These are phyloP conservation scores for Seira ritae DNA, from an alignment of 2,888 invertebrate genomes.

Conservation along the genomic window DNA sequence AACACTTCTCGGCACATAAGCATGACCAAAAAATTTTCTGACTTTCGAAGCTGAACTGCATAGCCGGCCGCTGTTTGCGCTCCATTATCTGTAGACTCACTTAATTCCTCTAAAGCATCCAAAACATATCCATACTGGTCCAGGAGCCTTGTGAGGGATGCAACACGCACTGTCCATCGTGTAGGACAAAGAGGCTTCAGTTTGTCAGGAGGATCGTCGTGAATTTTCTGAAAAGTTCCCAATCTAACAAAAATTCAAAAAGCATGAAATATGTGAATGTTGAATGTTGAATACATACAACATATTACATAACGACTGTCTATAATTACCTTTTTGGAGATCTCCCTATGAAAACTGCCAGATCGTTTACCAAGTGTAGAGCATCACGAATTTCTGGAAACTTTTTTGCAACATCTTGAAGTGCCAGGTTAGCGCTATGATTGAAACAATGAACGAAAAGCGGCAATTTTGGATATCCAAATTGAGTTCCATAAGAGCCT, in stretches of 20 bases:
- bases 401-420: background rate
- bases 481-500: background rate
- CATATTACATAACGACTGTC: background rate
- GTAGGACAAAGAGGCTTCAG: slow-evolving; percentile 2
- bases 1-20: background rate
- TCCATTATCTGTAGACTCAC: background rate
- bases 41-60: too few species aligned
- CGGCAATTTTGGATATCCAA: background rate
- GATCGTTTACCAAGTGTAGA: background rate
- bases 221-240: background rate
- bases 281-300: background rate
- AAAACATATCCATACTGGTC: background rate
- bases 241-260: background rate
- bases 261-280: background rate
- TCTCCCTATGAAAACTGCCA: background rate
- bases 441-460: background rate
- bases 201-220: background rate
- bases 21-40: background rate
- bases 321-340: background rate
- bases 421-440: background rate
- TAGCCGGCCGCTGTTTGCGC: background rate
- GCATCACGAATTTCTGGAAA: background rate
- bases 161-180: background rate
- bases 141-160: background rate
- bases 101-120: background rate